A percentile compares a stretch with the other conserved stretches of the same genome.
These are phyloP conservation scores for Calephelis virginiensis DNA, from an alignment of 1,140 invertebrate species.

Conservation along the genomic window DNA sequence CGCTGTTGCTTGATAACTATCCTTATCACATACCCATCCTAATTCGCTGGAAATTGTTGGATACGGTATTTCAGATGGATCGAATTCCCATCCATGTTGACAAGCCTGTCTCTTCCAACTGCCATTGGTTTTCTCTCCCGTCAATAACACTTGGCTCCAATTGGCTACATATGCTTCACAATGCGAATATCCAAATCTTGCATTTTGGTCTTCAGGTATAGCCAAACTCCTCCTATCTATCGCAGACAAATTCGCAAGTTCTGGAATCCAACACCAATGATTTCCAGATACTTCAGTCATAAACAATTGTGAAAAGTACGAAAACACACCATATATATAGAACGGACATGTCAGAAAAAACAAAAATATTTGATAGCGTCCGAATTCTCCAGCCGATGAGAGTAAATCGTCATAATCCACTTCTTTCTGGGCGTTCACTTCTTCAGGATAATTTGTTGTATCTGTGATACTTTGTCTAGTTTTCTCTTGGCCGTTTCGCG, in stretches of 20 bases:
- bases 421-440: constrained; percentile 34
- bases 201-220: constrained; percentile 46
- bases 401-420: constrained; percentile 82
- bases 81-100: constrained; percentile 80
- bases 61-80: constrained; percentile 74
- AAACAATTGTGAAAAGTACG: constrained; percentile 84
- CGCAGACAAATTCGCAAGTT: constrained; percentile 64
- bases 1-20: constrained; percentile 81
- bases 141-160: constrained; percentile 51
- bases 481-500: background rate
- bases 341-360: constrained; percentile 77
- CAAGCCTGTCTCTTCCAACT: constrained; percentile 66
- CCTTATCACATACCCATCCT: constrained; percentile 83
- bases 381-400: constrained; percentile 82
- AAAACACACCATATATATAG: constrained; percentile 81
- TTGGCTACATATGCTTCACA: constrained; percentile 52
- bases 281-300: constrained; percentile 79
- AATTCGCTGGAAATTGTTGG: constrained; percentile 69
- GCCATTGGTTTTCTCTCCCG: constrained; percentile 35
- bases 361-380: constrained; percentile 82
- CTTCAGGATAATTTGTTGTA: constrained; percentile 6
- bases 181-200: constrained; percentile 55
- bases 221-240: constrained; percentile 56
- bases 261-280: constrained; percentile 81
- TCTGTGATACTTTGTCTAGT: background rate